Percentiles rank a stretch among this genome's conserved stretches.
These are phyloP conservation scores for Girardinichthys multiradiatus DNA, from an alignment of 2,113 vertebrate genomes.

Conservation along the genomic window DNA sequence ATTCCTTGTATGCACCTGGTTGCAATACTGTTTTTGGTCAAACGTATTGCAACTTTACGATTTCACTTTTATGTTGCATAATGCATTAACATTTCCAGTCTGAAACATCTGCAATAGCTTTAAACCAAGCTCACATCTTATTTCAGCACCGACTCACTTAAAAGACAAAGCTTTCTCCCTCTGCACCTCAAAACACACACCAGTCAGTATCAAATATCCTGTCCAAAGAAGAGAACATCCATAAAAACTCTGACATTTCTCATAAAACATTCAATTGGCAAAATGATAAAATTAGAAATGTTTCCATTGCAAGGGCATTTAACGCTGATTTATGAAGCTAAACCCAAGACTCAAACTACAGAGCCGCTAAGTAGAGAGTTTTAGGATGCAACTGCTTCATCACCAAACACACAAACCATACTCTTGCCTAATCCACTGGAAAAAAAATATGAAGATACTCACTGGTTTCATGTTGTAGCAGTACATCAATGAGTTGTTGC, in stretches of 20 bases:
- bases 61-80: background rate
- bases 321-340: too few species aligned
- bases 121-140: background rate
- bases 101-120: too few species aligned
- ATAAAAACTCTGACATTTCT: background rate
- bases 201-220: conserved; percentile 23
- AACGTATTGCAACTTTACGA: background rate
- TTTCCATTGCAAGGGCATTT: background rate
- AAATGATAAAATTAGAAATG: conserved; percentile 1
- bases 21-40: background rate
- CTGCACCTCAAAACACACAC: conserved; percentile 5
- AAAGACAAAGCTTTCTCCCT: conserved; percentile 6
- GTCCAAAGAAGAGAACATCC: background rate
- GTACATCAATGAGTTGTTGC: conserved; percentile 91
- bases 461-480: conserved; percentile 96
- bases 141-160: background rate
- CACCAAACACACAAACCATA: conserved; percentile 14
- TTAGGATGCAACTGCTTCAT: conserved; percentile 23
- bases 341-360: conserved; percentile 13
- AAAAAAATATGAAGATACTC: conserved; percentile 68
- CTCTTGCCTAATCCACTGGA: background rate
- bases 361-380: conserved; percentile 5
- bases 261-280: background rate
- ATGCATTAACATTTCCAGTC: background rate
- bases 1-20: background rate